Evolutionary conservation across 1,140 invertebrate species (phyloP).

Genomic region (Chymomyza costata): DNA sequence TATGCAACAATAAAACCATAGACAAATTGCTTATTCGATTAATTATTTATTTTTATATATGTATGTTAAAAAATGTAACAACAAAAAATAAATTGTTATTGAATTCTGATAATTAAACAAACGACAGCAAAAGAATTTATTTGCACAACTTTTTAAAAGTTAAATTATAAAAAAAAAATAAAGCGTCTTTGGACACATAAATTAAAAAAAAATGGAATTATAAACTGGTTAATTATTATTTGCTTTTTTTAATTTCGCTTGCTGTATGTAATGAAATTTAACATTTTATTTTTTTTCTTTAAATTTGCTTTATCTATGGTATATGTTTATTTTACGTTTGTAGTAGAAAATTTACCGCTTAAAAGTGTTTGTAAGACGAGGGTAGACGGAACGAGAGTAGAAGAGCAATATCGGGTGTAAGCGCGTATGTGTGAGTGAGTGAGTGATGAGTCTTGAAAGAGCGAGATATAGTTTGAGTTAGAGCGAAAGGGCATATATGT

Average conservation of each 20-base stretch:
- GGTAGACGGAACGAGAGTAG: slow-evolving; percentile 38
- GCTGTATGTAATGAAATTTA: too few species aligned
- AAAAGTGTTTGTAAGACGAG: slow-evolving; percentile 45
- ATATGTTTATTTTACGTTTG: slow-evolving; percentile 35
- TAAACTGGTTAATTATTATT: slow-evolving; percentile 20
- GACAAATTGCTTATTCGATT: too few species aligned
- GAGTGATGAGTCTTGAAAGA: slow-evolving; percentile 38
- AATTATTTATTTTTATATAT: too few species aligned
- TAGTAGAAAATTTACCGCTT: slow-evolving; percentile 61
- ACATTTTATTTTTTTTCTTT: slow-evolving; percentile 18
- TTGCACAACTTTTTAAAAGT: too few species aligned
- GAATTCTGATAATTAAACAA: too few species aligned
- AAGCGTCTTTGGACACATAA: too few species aligned
- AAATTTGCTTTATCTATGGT: slow-evolving; percentile 22
- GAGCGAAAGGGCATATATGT: slow-evolving; percentile 15
- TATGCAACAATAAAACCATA: background rate
- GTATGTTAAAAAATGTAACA: slow-evolving; percentile 10
- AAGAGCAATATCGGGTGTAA: slow-evolving; percentile 12
- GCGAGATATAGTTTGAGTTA: slow-evolving; percentile 25
- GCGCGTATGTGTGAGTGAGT: slow-evolving; percentile 12
- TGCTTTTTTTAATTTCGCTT: slow-evolving; percentile 16
- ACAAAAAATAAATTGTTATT: slow-evolving; percentile 32
- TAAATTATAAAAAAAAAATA: slow-evolving; percentile 19
- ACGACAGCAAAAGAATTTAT: too few species aligned
- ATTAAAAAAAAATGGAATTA: slow-evolving; percentile 13